Base-by-base conservation (phyloP, 2,888 invertebrate genomes). In the Cheilosia vernalis region DNA sequence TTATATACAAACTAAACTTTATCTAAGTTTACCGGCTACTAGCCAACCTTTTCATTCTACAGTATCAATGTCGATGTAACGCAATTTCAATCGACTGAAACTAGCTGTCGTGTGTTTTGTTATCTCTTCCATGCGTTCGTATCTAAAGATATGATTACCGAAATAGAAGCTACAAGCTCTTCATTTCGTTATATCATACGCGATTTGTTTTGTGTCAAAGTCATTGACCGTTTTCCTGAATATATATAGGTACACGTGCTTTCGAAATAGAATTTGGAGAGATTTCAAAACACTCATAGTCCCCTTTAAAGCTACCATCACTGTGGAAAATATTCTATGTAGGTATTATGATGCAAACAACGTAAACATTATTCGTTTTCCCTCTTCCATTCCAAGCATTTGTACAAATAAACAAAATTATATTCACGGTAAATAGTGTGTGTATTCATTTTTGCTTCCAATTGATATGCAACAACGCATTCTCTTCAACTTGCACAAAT, bases 141-240 rank as follows among this genome's bases (percentile, higher is more conserved):
- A 13, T 19, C 33, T 7, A 33, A 24, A 40, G 40, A 61, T 27
- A 51, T 44, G 55, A 47, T 47, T 27, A 47, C 49, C 15, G 19
- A 56, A 64, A 74, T 74, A 74, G 64, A 74, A 49, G 64, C 56
- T 27, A 58, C 64, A 58, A 66, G 40, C 58, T 74, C 64, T 27
- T 47, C n/a, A 7, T 17, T 19, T 74, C 15, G 21, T 33, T 13
- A 24, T 33, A 15, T 10, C 61, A 15, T 24, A 33, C 42, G 37
- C 40, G 15, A 2, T 66, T 37, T 66, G 3, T 67, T 17, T 2
- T 44, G 30, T 30, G 21, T 37, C 24, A 58, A 49, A 37, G 70
- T 70, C 58, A 37, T 49, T 74, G 74, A 66, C 74, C 74, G 49
- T 40, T 56, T 61, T n/a, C 24, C 13, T 24, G 24, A 21, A 53